Conservation (phyloP, 2,113 vertebrate genomes). For the Cygnus atratus region DNA sequence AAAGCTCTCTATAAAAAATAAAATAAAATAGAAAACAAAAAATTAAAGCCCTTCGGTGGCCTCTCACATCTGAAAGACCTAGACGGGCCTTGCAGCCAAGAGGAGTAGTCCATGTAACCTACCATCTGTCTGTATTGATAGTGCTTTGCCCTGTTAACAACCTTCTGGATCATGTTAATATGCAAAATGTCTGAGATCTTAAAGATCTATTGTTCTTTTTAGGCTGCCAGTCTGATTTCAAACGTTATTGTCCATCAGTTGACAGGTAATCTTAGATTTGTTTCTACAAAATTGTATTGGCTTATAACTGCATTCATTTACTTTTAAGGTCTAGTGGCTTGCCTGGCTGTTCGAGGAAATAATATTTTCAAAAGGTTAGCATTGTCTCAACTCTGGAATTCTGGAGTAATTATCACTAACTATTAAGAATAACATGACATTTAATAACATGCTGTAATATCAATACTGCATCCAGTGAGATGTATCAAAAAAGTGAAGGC, state of each 20-base stretch:
- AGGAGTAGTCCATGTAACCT: background rate
- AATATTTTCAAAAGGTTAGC: background rate
- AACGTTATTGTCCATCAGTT: background rate
- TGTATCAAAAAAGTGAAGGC: background rate
- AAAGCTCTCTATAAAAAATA: background rate
- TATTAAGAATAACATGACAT: background rate
- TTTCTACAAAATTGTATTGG: background rate
- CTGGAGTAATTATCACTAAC: background rate
- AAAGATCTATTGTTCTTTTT: background rate
- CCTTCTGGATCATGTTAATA: background rate
- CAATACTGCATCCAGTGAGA: background rate
- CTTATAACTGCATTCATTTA: background rate
- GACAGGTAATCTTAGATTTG: background rate
- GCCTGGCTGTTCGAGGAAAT: background rate
- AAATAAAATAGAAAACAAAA: background rate
- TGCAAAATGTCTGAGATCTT: background rate
- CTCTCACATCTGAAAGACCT: background rate
- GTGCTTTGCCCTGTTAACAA: background rate
- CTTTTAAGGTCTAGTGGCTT: background rate
- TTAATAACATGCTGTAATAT: background rate
- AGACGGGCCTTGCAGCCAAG: background rate
- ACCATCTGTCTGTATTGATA: background rate
- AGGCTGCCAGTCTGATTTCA: background rate
- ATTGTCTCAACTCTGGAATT: background rate
- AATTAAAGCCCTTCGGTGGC: background rate